A percentile compares a stretch with the other conserved stretches of the same genome.
Conservation (phyloP, 2,888 invertebrate genomes). For the Andrena bicolor region DNA sequence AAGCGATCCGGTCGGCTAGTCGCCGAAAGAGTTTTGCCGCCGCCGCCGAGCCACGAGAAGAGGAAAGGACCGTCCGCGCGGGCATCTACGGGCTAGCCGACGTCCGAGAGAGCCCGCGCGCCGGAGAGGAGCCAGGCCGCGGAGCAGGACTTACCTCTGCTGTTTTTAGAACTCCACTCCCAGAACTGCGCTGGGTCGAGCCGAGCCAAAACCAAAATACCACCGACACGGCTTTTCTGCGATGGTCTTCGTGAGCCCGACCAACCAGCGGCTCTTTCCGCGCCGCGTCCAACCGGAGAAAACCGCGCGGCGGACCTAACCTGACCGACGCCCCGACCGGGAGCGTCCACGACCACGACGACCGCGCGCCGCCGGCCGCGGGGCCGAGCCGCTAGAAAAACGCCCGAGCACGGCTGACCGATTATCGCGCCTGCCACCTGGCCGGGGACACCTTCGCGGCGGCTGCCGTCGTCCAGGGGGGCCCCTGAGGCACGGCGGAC, state of each 20-base stretch:
- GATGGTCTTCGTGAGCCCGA: slow-evolving; percentile 66
- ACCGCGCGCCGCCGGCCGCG: slow-evolving; percentile 18
- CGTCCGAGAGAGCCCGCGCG: neutral
- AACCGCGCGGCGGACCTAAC: slow-evolving; percentile 48
- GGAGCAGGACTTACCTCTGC: slow-evolving; percentile 84
- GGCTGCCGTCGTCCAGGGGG: too few species aligned
- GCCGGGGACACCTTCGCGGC: neutral
- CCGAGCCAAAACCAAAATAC: slow-evolving; percentile 85
- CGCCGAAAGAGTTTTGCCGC: slow-evolving; percentile 62
- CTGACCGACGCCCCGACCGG: slow-evolving; percentile 54
- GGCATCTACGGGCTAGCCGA: neutral
- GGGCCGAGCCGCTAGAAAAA: neutral
- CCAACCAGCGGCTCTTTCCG: slow-evolving; percentile 65
- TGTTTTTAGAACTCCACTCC: slow-evolving; percentile 85
- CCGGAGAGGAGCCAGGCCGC: slow-evolving; percentile 18
- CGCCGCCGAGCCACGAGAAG: slow-evolving; percentile 45
- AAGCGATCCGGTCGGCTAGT: slow-evolving; percentile 70
- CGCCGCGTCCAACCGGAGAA: slow-evolving; percentile 65
- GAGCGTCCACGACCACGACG: slow-evolving; percentile 32
- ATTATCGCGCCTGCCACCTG: neutral
- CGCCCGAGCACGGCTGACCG: neutral
- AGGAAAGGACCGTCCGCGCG: slow-evolving; percentile 11
- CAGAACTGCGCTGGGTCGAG: slow-evolving; percentile 84
- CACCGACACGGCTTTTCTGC: slow-evolving; percentile 79
- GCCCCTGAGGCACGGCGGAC: too few species aligned